Base-by-base conservation (phyloP, 2,113 vertebrate species). In the Eulemur rufifrons region DNA sequence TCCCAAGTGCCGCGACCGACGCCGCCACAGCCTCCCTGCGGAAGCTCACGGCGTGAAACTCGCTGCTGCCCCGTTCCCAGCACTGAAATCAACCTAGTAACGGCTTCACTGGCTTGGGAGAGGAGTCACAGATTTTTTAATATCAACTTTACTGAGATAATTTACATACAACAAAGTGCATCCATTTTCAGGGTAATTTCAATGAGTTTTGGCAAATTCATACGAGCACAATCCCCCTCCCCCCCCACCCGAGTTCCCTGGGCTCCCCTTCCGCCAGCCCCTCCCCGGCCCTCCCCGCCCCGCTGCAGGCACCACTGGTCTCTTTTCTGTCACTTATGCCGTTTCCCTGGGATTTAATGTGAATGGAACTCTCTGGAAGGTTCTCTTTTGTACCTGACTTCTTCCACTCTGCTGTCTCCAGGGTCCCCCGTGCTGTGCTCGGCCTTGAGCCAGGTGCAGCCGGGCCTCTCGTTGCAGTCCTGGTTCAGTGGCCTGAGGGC, bases 311-410 rank as follows among this genome's bases (percentile, higher is more conserved):
- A 0, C 2, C 50, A 4, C 66, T 39, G 6, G 6, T 3, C 54
- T n/a, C 3, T 13, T 25, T n/a, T 50, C 20, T 14, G 63, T 50
- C 50, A 14, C n/a, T 7, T 3, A 2, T 0, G 32, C 12, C 6
- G 8, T n/a, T 29, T 21, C 8, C 8, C 23, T 1, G 5, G 39
- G 6, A 21, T 15, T 9, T 15, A 25, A 1, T 0, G 12, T 18
- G 5, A 4, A 0, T 0, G 8, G 20, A 12, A 34, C 8, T 17
- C 3, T 14, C 5, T 13, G 3, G 52, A 15, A 8, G 0, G 0
- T 0, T 0, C 37, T n/a, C n/a, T 18, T 61, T 25, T 42, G 34
- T 42, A 45, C 21, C 17, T n/a, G 52, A 52, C 17, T 34, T 42
- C 61, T 56, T 9, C 1, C 3, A 5, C 1, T n/a, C 8, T 0